These are phyloP conservation scores for Anguilla marmorata DNA, from an alignment of 2,797 vertebrate species.

Conservation along the genomic window DNA sequence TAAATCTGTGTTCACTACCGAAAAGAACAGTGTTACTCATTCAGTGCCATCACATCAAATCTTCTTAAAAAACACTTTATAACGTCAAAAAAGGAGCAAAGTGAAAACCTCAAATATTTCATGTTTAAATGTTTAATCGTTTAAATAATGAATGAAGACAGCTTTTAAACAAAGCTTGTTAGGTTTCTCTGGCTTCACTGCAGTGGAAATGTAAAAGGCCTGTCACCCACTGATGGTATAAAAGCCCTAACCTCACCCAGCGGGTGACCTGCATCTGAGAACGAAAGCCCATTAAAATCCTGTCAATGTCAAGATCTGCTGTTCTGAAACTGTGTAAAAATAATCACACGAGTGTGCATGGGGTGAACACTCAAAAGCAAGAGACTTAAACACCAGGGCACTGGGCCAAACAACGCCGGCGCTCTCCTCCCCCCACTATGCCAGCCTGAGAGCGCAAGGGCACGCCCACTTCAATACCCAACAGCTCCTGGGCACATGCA, in stretches of 20 bases:
- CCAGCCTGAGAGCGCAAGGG: background rate
- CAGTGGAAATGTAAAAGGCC: background rate
- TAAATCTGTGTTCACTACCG: background rate
- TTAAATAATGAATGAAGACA: slow-evolving; percentile 8
- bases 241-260: background rate
- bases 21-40: background rate
- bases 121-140: background rate
- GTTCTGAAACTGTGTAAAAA: background rate
- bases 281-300: slow-evolving; percentile 8
- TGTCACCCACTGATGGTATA: background rate
- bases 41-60: background rate
- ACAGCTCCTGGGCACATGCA: background rate
- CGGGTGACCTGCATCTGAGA: background rate
- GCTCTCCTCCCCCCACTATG: background rate
- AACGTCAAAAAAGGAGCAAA: background rate
- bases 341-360: background rate
- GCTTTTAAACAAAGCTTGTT: background rate
- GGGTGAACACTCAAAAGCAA: background rate
- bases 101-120: background rate
- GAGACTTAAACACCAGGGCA: background rate
- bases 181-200: background rate
- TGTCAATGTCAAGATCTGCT: background rate
- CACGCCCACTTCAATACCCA: background rate
- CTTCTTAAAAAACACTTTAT: background rate
- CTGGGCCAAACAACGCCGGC: background rate